These are phyloP conservation scores for Graptemys geographica DNA, from an alignment of 2,797 vertebrate species.

Conservation along the genomic window DNA sequence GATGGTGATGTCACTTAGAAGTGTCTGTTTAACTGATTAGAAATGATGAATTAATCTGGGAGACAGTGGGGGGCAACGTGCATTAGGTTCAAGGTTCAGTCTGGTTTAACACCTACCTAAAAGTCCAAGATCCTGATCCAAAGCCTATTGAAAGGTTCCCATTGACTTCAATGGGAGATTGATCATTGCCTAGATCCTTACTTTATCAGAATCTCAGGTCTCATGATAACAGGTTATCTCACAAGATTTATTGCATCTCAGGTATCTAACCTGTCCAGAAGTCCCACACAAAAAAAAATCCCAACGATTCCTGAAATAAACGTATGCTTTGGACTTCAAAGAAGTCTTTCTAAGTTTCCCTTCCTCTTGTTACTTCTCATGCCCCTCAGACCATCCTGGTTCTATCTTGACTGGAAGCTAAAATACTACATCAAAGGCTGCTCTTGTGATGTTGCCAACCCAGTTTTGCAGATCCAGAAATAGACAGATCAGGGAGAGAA, in stretches of 20 bases:
- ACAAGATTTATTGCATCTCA: not conserved
- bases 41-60: too few relatives aligned
- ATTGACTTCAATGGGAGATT: not conserved
- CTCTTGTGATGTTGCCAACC: not conserved
- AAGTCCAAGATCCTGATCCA: not conserved
- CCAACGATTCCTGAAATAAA: not conserved
- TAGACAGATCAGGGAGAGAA: not conserved
- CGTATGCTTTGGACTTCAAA: not conserved
- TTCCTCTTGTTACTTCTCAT: rapidly evolving
- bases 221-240: too few relatives aligned
- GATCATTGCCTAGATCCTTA: not conserved
- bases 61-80: not conserved
- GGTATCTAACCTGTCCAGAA: not conserved
- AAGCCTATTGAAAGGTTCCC: not conserved
- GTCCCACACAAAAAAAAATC: not conserved
- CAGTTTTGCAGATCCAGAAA: not conserved
- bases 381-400: not conserved
- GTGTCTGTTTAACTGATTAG: too few relatives aligned
- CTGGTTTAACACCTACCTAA: not conserved
- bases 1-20: not conserved
- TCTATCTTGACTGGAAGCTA: not conserved
- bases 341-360: not conserved
- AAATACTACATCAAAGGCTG: not conserved
- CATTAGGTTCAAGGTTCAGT: not conserved
- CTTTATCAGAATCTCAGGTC: not conserved